Evolutionary conservation across 2,113 vertebrate genomes (phyloP).

Genomic region (Cygnus buccinator): DNA sequence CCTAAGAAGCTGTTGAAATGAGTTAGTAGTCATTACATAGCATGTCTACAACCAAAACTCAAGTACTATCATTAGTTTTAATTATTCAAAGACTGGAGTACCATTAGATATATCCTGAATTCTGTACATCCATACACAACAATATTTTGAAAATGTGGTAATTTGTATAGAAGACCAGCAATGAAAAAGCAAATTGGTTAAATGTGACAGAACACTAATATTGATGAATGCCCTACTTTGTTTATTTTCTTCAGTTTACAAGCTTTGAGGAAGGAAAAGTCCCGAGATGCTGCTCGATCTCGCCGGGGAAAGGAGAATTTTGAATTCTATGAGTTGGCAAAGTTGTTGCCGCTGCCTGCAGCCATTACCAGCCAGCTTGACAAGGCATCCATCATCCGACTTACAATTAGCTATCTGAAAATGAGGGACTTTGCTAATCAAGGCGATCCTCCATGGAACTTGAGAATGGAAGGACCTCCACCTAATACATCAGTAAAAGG

Average conservation of each 20-base stretch:
- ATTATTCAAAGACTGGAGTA: background rate
- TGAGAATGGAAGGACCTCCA: conserved; percentile 96
- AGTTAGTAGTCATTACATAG: background rate
- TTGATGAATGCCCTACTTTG: conserved; percentile 6
- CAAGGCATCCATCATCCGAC: conserved; percentile 98
- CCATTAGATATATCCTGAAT: background rate
- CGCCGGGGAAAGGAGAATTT: conserved; percentile 98
- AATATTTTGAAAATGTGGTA: background rate
- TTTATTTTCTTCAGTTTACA: conserved; percentile 87
- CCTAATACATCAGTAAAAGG: conserved; percentile 99
- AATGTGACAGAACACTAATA: conserved; percentile 1
- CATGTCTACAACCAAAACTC: background rate
- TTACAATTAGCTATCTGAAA: conserved; percentile 99
- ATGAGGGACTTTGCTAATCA: conserved; percentile 99
- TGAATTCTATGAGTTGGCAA: conserved; percentile 99
- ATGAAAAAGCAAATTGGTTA: background rate
- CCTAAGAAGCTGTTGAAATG: background rate
- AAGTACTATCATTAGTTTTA: background rate
- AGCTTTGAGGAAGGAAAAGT: conserved; percentile 99
- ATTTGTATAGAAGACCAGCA: background rate
- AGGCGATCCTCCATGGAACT: conserved; percentile 97
- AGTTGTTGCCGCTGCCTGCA: conserved; percentile 96
- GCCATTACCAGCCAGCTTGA: conserved; percentile 99
- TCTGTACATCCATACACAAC: background rate
- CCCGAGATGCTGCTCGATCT: conserved; percentile 95